Base-by-base conservation (phyloP, 2,888 invertebrate species). In the Sturmia bella region DNA sequence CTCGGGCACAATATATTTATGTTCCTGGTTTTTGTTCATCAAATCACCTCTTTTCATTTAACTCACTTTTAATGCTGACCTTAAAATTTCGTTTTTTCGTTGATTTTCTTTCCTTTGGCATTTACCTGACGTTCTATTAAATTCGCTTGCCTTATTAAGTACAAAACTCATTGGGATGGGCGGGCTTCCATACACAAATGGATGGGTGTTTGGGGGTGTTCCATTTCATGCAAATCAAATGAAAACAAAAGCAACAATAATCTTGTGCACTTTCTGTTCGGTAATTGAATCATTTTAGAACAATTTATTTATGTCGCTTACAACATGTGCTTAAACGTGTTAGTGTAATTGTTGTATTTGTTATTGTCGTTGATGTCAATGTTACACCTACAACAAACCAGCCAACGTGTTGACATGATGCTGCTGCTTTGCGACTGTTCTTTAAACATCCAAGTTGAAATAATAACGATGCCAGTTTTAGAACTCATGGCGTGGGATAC, bases 251-350 rank as follows among this genome's bases (percentile, higher is more conserved):
- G 56, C 52, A 57, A 54, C 63, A 63, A 77, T 69, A 73, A 69
- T 74, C 70, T 56, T 69, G 69, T 82, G 43, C 66, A 66, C 61
- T 72, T 68, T 79, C 72, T 54, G 70, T 75, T 45, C 56, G 66
- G 81, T 83, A 85, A 84, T 85, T 85, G 85, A 84, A 85, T 81
- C 80, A 84, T 85, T 85, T 84, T 69, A 79, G 74, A 79, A 79
- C 81, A 80, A 85, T 85, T 85, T 85, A 83, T 84, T 81, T 80
- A 56, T 74, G 82, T 82, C 82, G 78, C 82, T 82, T 66, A 74
- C 81, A 82, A 77, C 70, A 75, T 78, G 82, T 82, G 82, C 82
- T 78, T 78, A 59, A 74, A 82, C 74, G 78, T 82, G 78, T 82
- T 74, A 77, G 57, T 66, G 72, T 52, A 69, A 45, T 76, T 61